phyloP scores from a whole-genome alignment of 2,797 vertebrate genomes.

The Menidia menidia region DNA sequence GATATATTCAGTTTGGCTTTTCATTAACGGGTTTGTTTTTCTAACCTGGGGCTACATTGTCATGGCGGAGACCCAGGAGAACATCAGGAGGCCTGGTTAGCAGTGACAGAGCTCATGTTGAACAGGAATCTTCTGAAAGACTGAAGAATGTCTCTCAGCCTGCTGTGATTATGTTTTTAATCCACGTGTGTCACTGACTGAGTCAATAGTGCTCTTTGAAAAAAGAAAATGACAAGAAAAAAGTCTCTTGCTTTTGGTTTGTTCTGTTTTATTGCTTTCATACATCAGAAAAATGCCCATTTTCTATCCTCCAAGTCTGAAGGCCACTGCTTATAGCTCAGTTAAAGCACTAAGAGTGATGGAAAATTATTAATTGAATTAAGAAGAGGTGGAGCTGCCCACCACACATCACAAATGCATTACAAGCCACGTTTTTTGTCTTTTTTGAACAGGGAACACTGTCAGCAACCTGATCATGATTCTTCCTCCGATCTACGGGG shows the following conservation, averaged over 20 bases:
- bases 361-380: no score
- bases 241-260: no score
- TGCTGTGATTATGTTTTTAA: neutral
- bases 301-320: neutral
- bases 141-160: neutral
- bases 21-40: no score
- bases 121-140: neutral
- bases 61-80: no score
- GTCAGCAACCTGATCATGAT: slow-evolving; percentile 99
- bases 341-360: neutral
- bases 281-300: neutral
- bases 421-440: neutral
- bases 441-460: slow-evolving; percentile 92
- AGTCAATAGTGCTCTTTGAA: neutral
- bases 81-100: no score
- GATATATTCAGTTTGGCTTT: no score
- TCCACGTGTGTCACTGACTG: neutral
- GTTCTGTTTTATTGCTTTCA: neutral
- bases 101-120: neutral
- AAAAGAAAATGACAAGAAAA: neutral
- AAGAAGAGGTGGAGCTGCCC: no score
- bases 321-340: no score
- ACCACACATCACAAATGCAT: no score
- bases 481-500: slow-evolving; percentile 94
- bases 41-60: no score